Conservation (phyloP, 2,113 vertebrate genomes). For the Naja naja region DNA sequence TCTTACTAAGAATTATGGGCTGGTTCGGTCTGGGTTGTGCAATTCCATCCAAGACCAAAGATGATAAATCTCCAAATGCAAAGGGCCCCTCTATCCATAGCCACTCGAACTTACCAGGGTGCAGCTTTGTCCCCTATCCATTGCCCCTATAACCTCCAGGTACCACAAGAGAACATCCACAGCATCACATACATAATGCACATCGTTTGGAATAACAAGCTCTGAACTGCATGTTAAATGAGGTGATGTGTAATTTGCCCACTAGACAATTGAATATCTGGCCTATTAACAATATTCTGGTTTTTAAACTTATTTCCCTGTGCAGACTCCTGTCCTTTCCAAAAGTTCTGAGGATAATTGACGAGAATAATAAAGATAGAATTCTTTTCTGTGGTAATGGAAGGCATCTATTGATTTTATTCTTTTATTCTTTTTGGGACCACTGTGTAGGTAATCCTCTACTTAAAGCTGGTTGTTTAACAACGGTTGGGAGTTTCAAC, state of each 20-base stretch:
- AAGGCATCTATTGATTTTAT: background rate
- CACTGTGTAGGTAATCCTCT: background rate
- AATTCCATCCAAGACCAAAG: background rate
- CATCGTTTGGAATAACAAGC: background rate
- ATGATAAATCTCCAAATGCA: background rate
- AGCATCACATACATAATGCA: background rate
- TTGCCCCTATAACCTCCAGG: background rate
- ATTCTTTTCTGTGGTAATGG: background rate
- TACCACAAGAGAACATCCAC: background rate
- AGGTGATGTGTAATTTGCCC: background rate
- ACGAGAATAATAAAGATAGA: background rate
- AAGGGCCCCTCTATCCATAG: background rate
- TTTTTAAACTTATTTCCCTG: background rate
- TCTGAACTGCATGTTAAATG: slow-evolving; percentile 15
- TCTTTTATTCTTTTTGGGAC: background rate
- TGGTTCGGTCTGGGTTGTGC: background rate
- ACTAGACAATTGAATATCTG: slow-evolving; percentile 10
- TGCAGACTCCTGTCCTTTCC: background rate
- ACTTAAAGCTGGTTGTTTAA: background rate
- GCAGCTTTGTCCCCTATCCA: background rate
- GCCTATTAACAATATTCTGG: background rate
- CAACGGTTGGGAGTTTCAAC: background rate
- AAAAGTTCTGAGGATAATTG: background rate
- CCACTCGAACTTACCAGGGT: background rate
- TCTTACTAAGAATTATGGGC: background rate